Evolutionary conservation across 2,113 vertebrate species (phyloP), one percentile per base, ranked within the genome.

Genomic region (Nipponia nippon): DNA sequence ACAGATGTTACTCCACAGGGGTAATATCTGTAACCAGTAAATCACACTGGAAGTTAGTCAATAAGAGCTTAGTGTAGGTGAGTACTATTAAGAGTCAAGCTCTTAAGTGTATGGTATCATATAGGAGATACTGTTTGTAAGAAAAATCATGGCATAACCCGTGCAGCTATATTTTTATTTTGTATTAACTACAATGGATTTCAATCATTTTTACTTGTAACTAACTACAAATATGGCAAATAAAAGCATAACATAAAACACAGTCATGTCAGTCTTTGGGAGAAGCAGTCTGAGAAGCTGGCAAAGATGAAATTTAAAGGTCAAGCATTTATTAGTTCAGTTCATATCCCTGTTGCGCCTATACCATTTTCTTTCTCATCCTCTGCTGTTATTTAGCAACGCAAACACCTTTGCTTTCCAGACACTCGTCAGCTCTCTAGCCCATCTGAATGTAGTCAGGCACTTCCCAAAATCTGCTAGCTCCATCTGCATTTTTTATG

Each of bases 191-290:
- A 83, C 95, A 84, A 50, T 96, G 94, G 97, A 95, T 97, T 96
- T 97, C 66, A 66, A 34, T 86, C 65, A 72, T 95, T 96, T 93
- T 92, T 95, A 98, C 93, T 82, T 98, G 96, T 97, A 97, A 97
- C 97, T 98, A 98, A 98, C 97, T 94, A 76, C 52, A 75, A 71
- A 93, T 96, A 76, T 72, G 89, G 94, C 96, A 98, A 98, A 98
- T 93, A 97, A 97, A 98, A 97, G 94, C 95, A 76, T 96, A 94
- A 96, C 59, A 27, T 61, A 61, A 96, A 93, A 27, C 71, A 55
- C 23, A 82, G 87, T 66, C 66, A 66, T 50, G 81, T 97, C 96
- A 55, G 67, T 91, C 82, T 97, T 96, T 97, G 96, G 83, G 69
- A 95, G 88, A 89, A 89, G 83, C 80, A 75, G 65, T 55, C 81